phyloP scores from a whole-genome alignment of 2,113 vertebrate genomes.

The Eclectus roratus region DNA sequence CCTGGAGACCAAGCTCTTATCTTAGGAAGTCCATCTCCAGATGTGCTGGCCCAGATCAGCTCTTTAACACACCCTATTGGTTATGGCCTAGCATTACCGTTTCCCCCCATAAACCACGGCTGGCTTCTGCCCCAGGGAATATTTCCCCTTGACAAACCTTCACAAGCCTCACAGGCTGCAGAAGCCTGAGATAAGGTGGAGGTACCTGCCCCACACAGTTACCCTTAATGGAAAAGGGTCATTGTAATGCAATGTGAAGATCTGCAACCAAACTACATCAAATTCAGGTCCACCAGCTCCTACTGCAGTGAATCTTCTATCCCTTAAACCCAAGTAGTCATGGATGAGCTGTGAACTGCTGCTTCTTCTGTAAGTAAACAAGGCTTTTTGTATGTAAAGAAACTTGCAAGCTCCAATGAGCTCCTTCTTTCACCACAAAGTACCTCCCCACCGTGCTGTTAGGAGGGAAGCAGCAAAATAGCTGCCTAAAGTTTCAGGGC shows the following conservation, averaged over 20 bases:
- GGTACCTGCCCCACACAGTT: neutral
- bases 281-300: neutral
- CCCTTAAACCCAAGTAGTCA: neutral
- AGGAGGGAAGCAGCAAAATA: neutral
- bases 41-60: neutral
- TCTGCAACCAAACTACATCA: neutral
- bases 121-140: neutral
- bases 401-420: neutral
- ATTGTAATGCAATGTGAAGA: neutral
- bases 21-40: neutral
- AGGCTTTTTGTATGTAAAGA: neutral
- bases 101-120: rapidly evolving
- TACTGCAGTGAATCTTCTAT: neutral
- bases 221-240: neutral
- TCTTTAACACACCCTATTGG: neutral
- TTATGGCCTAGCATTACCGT: neutral
- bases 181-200: neutral
- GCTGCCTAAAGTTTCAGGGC: neutral
- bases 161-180: neutral
- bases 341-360: neutral
- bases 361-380: neutral
- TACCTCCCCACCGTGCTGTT: rapidly evolving
- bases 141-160: neutral
- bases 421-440: neutral
- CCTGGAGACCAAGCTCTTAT: neutral